These are phyloP conservation scores for Sorex fumeus DNA, from an alignment of 2,113 vertebrate genomes.

Conservation along the genomic window DNA sequence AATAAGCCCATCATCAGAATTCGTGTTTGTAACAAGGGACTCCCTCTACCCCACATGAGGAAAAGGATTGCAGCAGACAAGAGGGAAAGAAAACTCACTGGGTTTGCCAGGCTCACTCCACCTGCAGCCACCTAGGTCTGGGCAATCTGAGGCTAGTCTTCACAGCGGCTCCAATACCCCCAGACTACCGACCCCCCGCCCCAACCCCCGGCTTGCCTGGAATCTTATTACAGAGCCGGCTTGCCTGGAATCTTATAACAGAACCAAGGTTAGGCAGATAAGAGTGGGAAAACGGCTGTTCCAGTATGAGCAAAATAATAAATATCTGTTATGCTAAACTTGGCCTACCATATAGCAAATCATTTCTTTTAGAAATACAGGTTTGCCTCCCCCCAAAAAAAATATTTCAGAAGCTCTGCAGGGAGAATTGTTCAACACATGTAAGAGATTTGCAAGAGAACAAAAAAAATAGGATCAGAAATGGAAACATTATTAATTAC, in stretches of 20 bases:
- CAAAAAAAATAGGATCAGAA: slow-evolving; percentile 53
- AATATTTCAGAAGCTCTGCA: slow-evolving; percentile 27
- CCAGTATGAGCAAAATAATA: slow-evolving; percentile 15
- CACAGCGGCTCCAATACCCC: no score
- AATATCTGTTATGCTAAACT: not conserved
- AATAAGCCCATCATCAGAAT: not conserved
- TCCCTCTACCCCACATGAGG: not conserved
- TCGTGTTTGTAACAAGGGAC: not conserved
- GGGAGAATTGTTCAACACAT: not conserved
- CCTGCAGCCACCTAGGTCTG: not conserved
- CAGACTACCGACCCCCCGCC: no score
- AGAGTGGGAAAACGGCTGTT: not conserved
- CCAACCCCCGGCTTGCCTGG: not conserved
- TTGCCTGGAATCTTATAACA: not conserved
- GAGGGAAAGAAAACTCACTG: not conserved
- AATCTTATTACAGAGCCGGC: not conserved
- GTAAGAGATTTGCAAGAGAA: slow-evolving; percentile 42
- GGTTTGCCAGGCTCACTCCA: not conserved
- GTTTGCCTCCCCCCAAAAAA: not conserved
- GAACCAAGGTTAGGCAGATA: not conserved
- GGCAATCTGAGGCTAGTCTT: no score
- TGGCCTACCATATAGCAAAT: slow-evolving; percentile 2
- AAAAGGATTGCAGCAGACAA: accelerated
- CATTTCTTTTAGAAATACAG: slow-evolving; percentile 27
- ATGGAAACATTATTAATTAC: slow-evolving; percentile 79